Percentiles rank a stretch among this genome's conserved stretches.
Evolutionary conservation across 2,797 vertebrate species (phyloP).

Genomic region (Pachyuromys duprasi): DNA sequence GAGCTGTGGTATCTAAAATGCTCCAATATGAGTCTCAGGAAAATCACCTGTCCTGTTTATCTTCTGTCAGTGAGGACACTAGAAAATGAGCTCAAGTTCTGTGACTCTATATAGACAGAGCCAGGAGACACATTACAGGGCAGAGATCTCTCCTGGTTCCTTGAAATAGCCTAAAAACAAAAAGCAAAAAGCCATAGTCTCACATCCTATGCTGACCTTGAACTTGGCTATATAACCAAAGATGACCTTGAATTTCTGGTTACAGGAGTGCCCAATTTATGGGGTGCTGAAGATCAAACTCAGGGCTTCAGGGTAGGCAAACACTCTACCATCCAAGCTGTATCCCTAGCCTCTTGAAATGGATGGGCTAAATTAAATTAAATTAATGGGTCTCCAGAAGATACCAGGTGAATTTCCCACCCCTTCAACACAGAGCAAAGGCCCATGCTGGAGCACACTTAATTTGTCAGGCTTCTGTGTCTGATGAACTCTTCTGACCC

Average conservation of each 20-base stretch:
- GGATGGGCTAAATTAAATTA: background rate
- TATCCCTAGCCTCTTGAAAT: background rate
- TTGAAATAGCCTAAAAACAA: background rate
- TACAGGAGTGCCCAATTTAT: background rate
- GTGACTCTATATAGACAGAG: background rate
- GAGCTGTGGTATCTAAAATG: background rate
- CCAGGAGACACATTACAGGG: background rate
- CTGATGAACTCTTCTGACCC: background rate
- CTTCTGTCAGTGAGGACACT: background rate
- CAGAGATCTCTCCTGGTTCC: background rate
- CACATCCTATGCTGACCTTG: background rate
- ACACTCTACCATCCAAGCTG: background rate
- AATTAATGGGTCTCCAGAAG: background rate
- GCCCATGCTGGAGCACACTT: background rate
- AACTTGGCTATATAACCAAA: background rate
- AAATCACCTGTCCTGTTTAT: background rate
- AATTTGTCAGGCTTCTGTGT: background rate
- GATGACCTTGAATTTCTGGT: background rate
- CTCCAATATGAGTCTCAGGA: background rate
- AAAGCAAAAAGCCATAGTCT: background rate
- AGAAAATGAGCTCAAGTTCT: no score
- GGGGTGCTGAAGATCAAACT: background rate
- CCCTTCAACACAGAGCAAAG: background rate
- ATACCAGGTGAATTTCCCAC: background rate
- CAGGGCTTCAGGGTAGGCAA: background rate